A percentile compares a stretch with the other conserved stretches of the same genome.
phyloP scores from a whole-genome alignment of 2,797 vertebrate genomes.

The Toxotes lorentzi region DNA sequence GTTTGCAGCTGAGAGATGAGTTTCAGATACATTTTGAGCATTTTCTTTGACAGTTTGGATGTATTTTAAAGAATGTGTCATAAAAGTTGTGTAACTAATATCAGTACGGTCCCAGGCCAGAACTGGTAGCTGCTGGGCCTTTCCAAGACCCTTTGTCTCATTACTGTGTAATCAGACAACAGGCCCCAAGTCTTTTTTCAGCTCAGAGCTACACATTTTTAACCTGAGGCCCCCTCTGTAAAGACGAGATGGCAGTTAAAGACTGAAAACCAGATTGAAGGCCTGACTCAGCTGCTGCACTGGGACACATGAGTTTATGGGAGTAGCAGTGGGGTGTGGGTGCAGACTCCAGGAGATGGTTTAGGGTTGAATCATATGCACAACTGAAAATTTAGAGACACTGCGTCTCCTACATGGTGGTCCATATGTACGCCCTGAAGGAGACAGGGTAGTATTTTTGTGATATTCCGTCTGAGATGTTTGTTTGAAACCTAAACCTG shows the following conservation, averaged over 20 bases:
- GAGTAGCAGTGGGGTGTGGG: constrained; percentile 25
- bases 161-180: constrained; percentile 36
- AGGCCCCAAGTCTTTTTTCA: constrained; percentile 19
- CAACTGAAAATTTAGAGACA: constrained; percentile 5
- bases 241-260: constrained; percentile 16
- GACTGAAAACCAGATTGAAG: constrained; percentile 1
- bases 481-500: no score
- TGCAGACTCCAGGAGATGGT: constrained; percentile 18
- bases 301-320: constrained; percentile 13
- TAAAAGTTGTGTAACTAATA: neutral
- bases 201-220: constrained; percentile 3
- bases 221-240: neutral
- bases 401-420: constrained; percentile 45
- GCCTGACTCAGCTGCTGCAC: constrained; percentile 38
- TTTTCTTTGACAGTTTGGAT: neutral
- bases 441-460: neutral
- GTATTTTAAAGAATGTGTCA: neutral
- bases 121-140: constrained; percentile 5
- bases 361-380: constrained; percentile 49
- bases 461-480: neutral
- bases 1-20: neutral
- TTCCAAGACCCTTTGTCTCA: constrained; percentile 31
- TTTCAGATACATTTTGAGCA: neutral
- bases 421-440: constrained; percentile 22
- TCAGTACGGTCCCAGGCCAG: constrained; percentile 13